phyloP scores from a whole-genome alignment of 2,797 vertebrate species.

The Xenops minutus region DNA sequence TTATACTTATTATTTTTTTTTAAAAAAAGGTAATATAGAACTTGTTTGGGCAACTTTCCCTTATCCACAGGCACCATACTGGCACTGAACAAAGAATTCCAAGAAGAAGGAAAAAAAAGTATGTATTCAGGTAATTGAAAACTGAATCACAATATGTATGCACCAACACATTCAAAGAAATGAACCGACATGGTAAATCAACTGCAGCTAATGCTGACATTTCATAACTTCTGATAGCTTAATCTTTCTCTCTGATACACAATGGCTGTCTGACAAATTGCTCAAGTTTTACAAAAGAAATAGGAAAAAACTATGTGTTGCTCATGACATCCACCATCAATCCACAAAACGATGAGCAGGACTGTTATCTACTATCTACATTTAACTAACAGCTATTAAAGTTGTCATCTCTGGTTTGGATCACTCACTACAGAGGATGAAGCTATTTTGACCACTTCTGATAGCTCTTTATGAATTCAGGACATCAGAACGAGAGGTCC shows the following conservation, averaged over 20 bases:
- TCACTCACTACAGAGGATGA: neutral
- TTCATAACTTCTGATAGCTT: conserved; percentile 12
- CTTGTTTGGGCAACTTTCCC: neutral
- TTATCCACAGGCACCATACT: neutral
- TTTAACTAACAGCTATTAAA: conserved; percentile 32
- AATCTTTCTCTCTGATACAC: conserved; percentile 13
- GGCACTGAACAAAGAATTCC: neutral
- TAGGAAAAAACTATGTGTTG: neutral
- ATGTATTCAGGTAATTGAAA: neutral
- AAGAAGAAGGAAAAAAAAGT: neutral
- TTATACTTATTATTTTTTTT: too few species aligned
- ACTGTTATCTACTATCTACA: neutral
- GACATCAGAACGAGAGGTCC: neutral
- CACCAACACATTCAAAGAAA: conserved; percentile 6
- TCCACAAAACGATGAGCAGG: neutral
- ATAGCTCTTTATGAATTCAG: neutral
- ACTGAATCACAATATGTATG: neutral
- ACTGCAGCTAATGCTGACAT: neutral
- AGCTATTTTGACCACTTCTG: neutral
- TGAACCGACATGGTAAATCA: neutral
- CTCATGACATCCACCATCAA: conserved; percentile 20
- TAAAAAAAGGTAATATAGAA: neutral
- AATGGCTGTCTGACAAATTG: conserved; percentile 12
- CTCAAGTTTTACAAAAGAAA: conserved; percentile 28
- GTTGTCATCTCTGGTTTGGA: conserved; percentile 11